Evolutionary conservation across 2,888 invertebrate species (phyloP).

Genomic region (Oeneis ivallda): DNA sequence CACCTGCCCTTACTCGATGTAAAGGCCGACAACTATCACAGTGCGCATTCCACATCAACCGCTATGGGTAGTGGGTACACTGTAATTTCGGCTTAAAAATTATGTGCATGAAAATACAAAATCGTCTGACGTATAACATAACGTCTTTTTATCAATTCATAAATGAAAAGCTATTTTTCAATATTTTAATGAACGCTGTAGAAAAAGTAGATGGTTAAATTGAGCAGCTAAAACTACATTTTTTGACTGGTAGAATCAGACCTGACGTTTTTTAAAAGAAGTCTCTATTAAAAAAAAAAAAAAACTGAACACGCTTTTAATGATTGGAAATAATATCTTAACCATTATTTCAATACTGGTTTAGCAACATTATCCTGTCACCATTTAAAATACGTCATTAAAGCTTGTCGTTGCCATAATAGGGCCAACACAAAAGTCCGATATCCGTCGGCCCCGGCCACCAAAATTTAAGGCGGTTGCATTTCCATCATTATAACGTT

Average conservation of each 20-base stretch:
- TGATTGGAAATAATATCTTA: constrained; percentile 8
- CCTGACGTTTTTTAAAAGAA: too few relatives aligned
- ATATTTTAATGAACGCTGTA: too few relatives aligned
- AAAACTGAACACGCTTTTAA: constrained; percentile 10
- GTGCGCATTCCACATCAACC: constrained; percentile 46
- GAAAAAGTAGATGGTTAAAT: too few relatives aligned
- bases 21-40: constrained; percentile 75
- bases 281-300: too few relatives aligned
- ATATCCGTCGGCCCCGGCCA: constrained; percentile 23
- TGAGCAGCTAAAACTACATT: too few relatives aligned
- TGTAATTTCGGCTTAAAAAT: constrained; percentile 21
- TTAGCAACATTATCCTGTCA: constrained; percentile 4
- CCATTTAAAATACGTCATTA: constrained; percentile 26
- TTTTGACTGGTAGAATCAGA: too few relatives aligned
- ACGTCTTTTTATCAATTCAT: neutral
- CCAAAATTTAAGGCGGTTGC: constrained; percentile 20
- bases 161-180: too few relatives aligned
- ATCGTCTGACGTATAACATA: neutral
- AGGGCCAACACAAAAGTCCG: constrained; percentile 13
- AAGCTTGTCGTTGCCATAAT: constrained; percentile 22
- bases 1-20: constrained; percentile 65
- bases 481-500: constrained; percentile 36
- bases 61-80: constrained; percentile 11
- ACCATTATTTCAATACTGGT: constrained; percentile 9
- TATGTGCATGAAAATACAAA: constrained; percentile 5